Evolutionary conservation across 2,888 invertebrate genomes (phyloP).

Genomic region (Eurytoma adleriae): DNA sequence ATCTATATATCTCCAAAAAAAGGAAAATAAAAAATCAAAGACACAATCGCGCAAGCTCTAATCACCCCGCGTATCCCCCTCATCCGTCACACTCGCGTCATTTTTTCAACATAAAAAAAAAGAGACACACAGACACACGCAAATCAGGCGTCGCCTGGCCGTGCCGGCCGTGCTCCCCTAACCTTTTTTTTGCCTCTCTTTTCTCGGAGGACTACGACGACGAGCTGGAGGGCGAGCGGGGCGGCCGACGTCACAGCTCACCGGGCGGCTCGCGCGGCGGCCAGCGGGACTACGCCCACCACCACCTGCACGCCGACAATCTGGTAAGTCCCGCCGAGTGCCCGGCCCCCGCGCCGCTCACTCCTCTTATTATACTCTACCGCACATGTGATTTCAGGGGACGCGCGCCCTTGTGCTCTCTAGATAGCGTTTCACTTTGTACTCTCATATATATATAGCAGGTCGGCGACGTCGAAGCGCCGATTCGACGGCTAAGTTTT

Average conservation of each 20-base stretch:
- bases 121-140: not conserved
- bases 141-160: not conserved
- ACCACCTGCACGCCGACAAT: slow-evolving; percentile 73
- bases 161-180: too few species aligned
- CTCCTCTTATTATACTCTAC: slow-evolving; percentile 18
- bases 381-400: slow-evolving; percentile 31
- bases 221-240: slow-evolving; percentile 80
- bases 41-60: not conserved
- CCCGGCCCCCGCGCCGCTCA: not conserved
- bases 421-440: not conserved
- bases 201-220: slow-evolving; percentile 84
- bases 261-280: slow-evolving; percentile 84
- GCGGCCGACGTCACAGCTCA: slow-evolving; percentile 83
- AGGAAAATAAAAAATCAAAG: not conserved
- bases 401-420: slow-evolving; percentile 4
- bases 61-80: not conserved
- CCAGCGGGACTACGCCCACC: slow-evolving; percentile 72
- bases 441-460: slow-evolving; percentile 18
- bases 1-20: not conserved
- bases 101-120: not conserved
- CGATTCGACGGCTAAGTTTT: not conserved
- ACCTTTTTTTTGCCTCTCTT: not conserved
- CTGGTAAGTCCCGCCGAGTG: slow-evolving; percentile 71
- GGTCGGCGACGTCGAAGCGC: not conserved
- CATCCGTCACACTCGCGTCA: slow-evolving; percentile 24